Base-by-base conservation (phyloP, 2,797 vertebrate species). In the Tokudaia muenninki region DNA sequence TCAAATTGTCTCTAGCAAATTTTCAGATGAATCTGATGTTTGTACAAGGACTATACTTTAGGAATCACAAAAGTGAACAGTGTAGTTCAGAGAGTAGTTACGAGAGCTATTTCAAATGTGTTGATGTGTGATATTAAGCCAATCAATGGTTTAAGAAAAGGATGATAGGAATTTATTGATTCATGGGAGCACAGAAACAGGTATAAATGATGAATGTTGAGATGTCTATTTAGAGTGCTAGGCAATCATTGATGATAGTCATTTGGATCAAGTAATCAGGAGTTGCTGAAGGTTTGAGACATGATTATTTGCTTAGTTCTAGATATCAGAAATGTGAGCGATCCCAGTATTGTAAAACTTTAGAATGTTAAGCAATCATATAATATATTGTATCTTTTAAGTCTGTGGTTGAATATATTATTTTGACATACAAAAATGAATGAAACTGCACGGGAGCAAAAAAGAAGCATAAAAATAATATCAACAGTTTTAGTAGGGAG, bases 151-250 rank as follows among this genome's bases (percentile, higher is more conserved):
- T 91, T 91, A 81, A 57, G 8, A 19, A 22, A 2, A 57, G 65
- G 91, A 86, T 47, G 7, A 55, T 47, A 86, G 70, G 67, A 88
- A 72, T 1, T 87, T 89, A 92, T 83, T 95, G 77, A 78, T 12
- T 78, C 19, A 1, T 59, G 26, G 7, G 57, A 88, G 8, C 31
- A 81, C 41, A 44, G n/a, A 21, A 10, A 29, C 17, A 84, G 17
- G 6, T 4, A 55, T 52, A 47, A 74, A 72, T 91, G 37, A 74
- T 65, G 34, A 82, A 77, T 92, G 26, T 44, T 88, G 52, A 93
- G 44, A 63, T 44, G 6, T 50, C 57, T 72, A 5, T 91, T 94
- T 2, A 31, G 59, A 94, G 34, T 70, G 26, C 19, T 34, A 72
- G 44, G 37, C 26, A 92, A 92, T 50, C n/a, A 79, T 14, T 34